Percentiles rank a stretch among this genome's conserved stretches.
Evolutionary conservation across 2,113 vertebrate genomes (phyloP).

Genomic region (Maylandia zebra): DNA sequence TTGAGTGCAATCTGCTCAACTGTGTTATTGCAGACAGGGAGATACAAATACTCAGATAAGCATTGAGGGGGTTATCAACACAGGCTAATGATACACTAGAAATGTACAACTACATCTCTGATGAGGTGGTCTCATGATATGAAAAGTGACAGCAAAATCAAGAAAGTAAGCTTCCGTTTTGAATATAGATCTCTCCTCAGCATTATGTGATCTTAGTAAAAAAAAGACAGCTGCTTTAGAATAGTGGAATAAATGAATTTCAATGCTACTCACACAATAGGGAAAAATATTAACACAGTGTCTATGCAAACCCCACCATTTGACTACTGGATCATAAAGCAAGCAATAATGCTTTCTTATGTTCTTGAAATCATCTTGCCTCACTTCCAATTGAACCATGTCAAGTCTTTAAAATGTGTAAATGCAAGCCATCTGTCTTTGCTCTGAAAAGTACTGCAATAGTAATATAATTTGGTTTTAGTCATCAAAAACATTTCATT

Average conservation of each 20-base stretch:
- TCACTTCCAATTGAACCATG: not conserved
- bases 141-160: not conserved
- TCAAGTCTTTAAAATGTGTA: not conserved
- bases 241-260: constrained; percentile 12
- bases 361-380: constrained; percentile 6
- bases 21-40: constrained; percentile 13
- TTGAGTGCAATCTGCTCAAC: constrained; percentile 8
- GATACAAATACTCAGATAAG: not conserved
- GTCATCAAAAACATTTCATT: constrained; percentile 9
- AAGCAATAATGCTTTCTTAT: constrained; percentile 20
- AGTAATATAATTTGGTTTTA: constrained; percentile 8
- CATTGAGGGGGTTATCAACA: not conserved
- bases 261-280: not conserved
- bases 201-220: not conserved
- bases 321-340: not conserved
- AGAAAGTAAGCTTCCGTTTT: not conserved
- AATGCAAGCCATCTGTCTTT: not conserved
- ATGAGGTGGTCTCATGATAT: not conserved
- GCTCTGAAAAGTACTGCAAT: not conserved
- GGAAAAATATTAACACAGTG: not conserved
- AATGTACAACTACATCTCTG: not conserved
- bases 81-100: not conserved
- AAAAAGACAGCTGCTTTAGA: not conserved
- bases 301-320: not conserved
- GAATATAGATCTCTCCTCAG: not conserved